A percentile compares a stretch with the other conserved stretches of the same genome.
Conservation (phyloP, 2,797 vertebrate genomes). For the Heliangelus exortis region DNA sequence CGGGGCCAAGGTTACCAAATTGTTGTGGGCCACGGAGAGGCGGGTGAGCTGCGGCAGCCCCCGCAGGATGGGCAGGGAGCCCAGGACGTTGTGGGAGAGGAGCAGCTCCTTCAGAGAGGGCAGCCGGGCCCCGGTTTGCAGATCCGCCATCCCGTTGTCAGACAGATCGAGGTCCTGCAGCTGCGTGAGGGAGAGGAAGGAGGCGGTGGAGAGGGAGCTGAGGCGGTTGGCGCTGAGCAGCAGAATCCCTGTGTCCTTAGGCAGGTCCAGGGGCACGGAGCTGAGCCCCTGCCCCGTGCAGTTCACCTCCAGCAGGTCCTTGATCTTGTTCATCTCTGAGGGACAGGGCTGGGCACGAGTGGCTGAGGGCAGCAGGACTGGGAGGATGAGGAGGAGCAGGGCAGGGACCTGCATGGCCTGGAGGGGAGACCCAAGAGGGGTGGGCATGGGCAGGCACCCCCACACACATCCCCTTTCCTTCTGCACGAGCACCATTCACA, state of each 20-base stretch:
- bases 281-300: constrained; percentile 89
- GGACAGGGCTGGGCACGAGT: neutral
- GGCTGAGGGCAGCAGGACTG: neutral
- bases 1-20: neutral
- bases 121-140: constrained; percentile 78
- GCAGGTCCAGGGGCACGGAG: constrained; percentile 86
- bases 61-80: neutral
- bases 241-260: constrained; percentile 85
- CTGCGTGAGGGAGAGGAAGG: constrained; percentile 81
- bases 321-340: constrained; percentile 36
- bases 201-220: constrained; percentile 78
- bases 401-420: constrained; percentile 1
- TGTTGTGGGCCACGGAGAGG: constrained; percentile 48
- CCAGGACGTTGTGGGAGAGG: constrained; percentile 83
- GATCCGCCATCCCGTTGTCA: constrained; percentile 82
- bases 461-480: neutral
- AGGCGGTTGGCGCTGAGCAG: constrained; percentile 89
- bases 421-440: neutral
- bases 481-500: accelerated
- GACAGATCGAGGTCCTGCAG: constrained; percentile 91
- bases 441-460: neutral
- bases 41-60: neutral
- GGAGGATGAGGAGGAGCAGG: neutral
- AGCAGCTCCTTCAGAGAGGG: constrained; percentile 84
- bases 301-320: constrained; percentile 77